phyloP scores from a whole-genome alignment of 2,113 vertebrate species.

The Catagonus wagneri region DNA sequence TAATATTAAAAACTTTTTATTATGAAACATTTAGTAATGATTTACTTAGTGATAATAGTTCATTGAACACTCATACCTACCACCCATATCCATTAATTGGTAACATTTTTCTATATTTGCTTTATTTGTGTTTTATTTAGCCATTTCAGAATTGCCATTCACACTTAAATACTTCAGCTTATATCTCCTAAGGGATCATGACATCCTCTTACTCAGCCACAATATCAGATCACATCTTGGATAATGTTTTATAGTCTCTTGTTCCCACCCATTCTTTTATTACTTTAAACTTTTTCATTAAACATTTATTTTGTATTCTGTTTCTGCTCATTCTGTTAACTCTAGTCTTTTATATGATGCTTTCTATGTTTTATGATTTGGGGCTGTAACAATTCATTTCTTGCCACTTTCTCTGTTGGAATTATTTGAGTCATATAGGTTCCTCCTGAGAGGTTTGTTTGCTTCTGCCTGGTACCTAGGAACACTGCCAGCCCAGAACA shows the following conservation, averaged over 20 bases:
- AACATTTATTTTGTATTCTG: not conserved
- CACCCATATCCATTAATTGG: not conserved
- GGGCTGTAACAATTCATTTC: not conserved
- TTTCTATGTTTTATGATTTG: not conserved
- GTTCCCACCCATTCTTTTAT: not conserved
- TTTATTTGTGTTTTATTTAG: conserved; percentile 35
- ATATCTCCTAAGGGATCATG: not conserved
- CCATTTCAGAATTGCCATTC: not conserved
- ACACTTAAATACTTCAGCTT: conserved; percentile 8
- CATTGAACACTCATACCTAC: not conserved
- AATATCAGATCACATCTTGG: not conserved
- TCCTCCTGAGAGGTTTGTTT: not conserved
- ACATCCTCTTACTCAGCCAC: not conserved
- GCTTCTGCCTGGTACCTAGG: not conserved
- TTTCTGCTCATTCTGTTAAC: not conserved
- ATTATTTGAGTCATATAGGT: conserved; percentile 8
- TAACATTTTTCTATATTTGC: not conserved
- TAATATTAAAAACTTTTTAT: not conserved
- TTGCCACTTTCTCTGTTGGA: not conserved
- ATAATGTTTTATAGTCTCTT: conserved; percentile 26
- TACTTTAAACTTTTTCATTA: conserved; percentile 40
- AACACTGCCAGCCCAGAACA: not conserved
- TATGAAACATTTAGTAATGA: not conserved
- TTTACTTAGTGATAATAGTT: not conserved
- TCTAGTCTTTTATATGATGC: not conserved